phyloP scores from a whole-genome alignment of 2,113 vertebrate genomes.

The Charina bottae region DNA sequence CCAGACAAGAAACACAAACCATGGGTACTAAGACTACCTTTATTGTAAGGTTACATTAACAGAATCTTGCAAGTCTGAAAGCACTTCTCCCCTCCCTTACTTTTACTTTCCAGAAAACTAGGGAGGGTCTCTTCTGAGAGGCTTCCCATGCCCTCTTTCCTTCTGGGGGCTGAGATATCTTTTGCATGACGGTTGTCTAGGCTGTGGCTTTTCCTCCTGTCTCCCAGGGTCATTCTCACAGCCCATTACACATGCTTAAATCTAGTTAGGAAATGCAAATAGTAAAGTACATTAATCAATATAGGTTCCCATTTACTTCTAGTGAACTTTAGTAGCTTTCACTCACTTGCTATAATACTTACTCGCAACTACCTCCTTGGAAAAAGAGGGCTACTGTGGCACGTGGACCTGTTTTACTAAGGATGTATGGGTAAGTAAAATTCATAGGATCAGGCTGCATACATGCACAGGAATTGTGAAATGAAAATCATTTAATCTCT shows the following conservation, averaged over 20 bases:
- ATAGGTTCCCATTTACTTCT: neutral
- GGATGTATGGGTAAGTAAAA: neutral
- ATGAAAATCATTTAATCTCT: neutral
- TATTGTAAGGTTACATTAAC: neutral
- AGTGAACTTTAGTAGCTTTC: neutral
- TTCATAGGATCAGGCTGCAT: neutral
- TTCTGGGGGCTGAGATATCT: neutral
- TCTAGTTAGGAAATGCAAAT: neutral
- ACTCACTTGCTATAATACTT: neutral
- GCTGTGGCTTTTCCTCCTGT: neutral
- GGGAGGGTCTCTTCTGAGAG: neutral
- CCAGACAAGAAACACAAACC: neutral
- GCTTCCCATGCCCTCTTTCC: neutral
- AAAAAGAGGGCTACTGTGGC: neutral
- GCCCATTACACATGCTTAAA: neutral
- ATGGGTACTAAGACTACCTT: neutral
- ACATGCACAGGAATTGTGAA: neutral
- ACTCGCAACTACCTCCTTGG: neutral
- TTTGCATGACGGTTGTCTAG: neutral
- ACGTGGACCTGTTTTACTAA: neutral
- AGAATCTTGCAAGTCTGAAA: neutral
- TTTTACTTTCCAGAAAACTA: neutral
- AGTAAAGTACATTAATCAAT: neutral
- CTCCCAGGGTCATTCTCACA: neutral
- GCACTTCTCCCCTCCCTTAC: neutral